Evolutionary conservation across 2,113 vertebrate species (phyloP).

Genomic region (Corydoras maculifer): DNA sequence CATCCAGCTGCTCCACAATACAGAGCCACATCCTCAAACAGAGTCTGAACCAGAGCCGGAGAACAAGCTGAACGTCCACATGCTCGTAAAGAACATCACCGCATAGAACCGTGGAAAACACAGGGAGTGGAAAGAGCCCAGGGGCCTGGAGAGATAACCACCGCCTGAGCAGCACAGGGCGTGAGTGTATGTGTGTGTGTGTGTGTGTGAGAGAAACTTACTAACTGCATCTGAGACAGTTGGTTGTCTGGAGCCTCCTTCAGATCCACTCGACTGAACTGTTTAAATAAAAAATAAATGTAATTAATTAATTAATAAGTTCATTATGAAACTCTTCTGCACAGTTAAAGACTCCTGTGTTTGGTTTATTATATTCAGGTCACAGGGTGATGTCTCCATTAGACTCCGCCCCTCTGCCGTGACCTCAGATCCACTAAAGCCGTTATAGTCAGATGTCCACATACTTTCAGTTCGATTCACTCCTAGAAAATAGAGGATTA

Average conservation of each 20-base stretch:
- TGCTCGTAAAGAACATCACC: constrained; percentile 19
- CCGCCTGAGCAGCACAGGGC: neutral
- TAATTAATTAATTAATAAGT: too few species aligned
- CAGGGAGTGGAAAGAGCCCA: constrained; percentile 36
- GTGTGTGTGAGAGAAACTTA: constrained; percentile 47
- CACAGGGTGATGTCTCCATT: too few species aligned
- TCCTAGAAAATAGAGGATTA: too few species aligned
- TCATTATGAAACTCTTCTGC: too few species aligned
- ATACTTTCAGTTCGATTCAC: too few species aligned
- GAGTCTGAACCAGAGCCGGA: constrained; percentile 4
- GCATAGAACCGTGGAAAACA: constrained; percentile 23
- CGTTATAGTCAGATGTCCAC: too few species aligned
- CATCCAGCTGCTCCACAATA: constrained; percentile 17
- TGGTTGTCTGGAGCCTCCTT: constrained; percentile 48
- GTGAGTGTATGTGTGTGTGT: neutral
- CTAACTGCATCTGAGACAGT: constrained; percentile 52
- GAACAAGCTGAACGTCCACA: constrained; percentile 27
- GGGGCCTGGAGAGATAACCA: neutral
- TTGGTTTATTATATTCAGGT: too few species aligned
- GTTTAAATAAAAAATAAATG: neutral
- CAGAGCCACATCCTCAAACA: constrained; percentile 24
- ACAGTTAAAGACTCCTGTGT: too few species aligned
- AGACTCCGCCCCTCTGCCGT: too few species aligned
- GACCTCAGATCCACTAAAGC: too few species aligned
- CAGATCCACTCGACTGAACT: constrained; percentile 61